Evolutionary conservation across 2,888 invertebrate genomes (phyloP), one percentile per base, ranked within the genome.

Genomic region (Hypomecis punctinalis): DNA sequence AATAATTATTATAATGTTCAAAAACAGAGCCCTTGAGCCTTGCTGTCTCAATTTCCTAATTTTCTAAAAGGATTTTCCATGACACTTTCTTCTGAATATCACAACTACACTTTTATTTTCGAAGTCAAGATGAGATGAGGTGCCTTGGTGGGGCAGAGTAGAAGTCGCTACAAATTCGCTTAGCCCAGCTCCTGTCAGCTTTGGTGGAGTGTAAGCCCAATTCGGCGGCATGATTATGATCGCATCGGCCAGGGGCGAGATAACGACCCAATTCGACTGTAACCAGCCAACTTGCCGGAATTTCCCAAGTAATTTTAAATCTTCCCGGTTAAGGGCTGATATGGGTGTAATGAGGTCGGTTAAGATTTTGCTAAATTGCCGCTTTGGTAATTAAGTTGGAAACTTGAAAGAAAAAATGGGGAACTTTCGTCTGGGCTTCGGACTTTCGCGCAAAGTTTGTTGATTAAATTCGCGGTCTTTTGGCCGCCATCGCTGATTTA

Each of bases 261-360:
- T 64, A 63, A 63, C 57, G 47, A 61, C 51, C 57, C 49, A 63
- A 61, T 67, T 59, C 54, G 54, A 46, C 52, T 47, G 62, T 48
- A 67, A 64, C 60, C 63, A 55, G 61, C 61, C 13, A 66, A 66
- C 58, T 65, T 66, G 48, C 54, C 47, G 66, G 46, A 62, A 66
- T 66, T 61, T 53, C 60, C 52, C 49, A 67, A 63, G 67, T 57
- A 60, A 67, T 67, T 67, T 67, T 61, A 67, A 67, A 67, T 63
- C 61, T 67, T 57, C 49, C 60, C 23, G 48, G 52, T 63, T 66
- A 61, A 39, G 60, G 49, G 33, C 64, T 65, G 64, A 65, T 65
- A 65, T 65, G 64, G 56, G 46, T 42, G 56, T 56, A 65, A 65
- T 61, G 56, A 61, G 64, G 56, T 65, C 56, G 56, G 56, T 57